Conservation (phyloP, 2,113 vertebrate species). For the Prinia subflava region DNA sequence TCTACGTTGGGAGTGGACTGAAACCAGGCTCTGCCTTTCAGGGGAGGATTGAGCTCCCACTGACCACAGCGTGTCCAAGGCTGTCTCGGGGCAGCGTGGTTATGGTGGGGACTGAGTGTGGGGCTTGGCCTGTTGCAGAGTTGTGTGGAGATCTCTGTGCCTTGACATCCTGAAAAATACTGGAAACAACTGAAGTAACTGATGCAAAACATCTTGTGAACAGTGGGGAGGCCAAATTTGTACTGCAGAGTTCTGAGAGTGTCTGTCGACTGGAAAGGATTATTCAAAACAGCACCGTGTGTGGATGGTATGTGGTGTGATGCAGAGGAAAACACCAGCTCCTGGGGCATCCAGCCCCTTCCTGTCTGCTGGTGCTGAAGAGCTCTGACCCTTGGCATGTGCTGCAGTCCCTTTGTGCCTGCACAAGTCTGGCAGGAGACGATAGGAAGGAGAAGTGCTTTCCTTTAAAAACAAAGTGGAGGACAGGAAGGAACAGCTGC, state of each 20-base stretch:
- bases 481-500: constrained; percentile 38
- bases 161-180: accelerated
- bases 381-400: not conserved
- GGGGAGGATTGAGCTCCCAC: accelerated
- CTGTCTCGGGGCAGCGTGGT: accelerated
- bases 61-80: accelerated
- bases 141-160: not conserved
- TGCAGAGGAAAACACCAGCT: not conserved
- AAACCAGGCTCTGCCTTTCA: not conserved
- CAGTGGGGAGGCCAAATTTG: not conserved
- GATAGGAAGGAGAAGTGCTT: constrained; percentile 17
- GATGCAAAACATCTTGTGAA: not conserved
- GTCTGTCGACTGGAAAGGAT: not conserved
- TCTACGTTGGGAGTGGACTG: accelerated
- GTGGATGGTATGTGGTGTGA: not conserved
- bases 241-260: not conserved
- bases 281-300: not conserved
- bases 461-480: constrained; percentile 21
- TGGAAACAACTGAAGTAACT: not conserved
- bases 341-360: not conserved
- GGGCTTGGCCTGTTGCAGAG: accelerated
- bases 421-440: not conserved
- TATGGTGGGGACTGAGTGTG: accelerated
- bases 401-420: not conserved
- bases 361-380: not conserved